Percentiles rank a stretch among this genome's conserved stretches.
Evolutionary conservation across 1,140 invertebrate species (phyloP).

Genomic region (Microplitis demolitor): DNA sequence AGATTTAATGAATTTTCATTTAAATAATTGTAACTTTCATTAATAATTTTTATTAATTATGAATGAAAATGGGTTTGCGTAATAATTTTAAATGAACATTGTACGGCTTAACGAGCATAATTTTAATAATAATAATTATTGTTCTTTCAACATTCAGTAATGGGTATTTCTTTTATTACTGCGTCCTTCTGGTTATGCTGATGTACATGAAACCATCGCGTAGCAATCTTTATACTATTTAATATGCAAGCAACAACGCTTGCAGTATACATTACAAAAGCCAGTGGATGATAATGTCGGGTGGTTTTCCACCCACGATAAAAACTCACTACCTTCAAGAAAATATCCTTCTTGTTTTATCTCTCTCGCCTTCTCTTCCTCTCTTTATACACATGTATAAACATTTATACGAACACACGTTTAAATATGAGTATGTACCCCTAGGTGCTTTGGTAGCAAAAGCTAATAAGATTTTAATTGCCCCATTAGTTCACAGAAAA

Average conservation of each 20-base stretch:
- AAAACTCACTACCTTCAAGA: constrained; percentile 13
- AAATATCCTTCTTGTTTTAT: constrained; percentile 8
- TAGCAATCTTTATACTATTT: constrained; percentile 28
- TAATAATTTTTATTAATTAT: no score
- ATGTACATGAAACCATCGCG: constrained; percentile 26
- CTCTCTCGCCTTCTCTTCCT: neutral
- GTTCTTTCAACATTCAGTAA: constrained; percentile 1
- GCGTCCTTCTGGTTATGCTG: constrained; percentile 11
- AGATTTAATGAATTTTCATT: no score
- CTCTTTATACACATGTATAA: neutral
- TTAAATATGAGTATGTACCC: neutral
- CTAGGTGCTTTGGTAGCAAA: neutral
- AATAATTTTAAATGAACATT: no score
- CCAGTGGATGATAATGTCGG: constrained; percentile 24
- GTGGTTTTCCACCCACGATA: constrained; percentile 2
- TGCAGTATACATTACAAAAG: constrained; percentile 25
- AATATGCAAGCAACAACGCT: constrained; percentile 27
- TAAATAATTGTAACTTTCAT: no score
- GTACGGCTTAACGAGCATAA: neutral
- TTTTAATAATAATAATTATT: neutral
- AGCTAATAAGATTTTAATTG: constrained; percentile 4
- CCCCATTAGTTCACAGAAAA: neutral
- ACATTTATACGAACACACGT: neutral
- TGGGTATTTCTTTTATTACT: constrained; percentile 1
- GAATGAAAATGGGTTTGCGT: no score